Base-by-base conservation (phyloP, 2,113 vertebrate species). In the Cervus canadensis region DNA sequence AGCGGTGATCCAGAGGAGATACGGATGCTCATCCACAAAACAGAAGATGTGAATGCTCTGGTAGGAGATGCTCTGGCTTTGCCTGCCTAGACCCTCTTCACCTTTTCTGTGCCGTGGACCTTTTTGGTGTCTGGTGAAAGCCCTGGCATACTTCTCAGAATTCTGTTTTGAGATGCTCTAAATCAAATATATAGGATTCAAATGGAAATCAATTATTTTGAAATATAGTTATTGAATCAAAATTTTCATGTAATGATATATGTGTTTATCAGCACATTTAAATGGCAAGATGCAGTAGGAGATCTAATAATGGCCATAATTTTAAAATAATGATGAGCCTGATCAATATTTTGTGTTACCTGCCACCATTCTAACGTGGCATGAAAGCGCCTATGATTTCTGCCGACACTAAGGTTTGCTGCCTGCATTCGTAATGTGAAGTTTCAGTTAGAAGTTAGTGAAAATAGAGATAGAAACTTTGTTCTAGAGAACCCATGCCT, bases 1-100 rank as follows among this genome's bases (percentile, higher is more conserved):
- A 99, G 99, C 2, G 99, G 99, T 15, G 99, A 99, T 96, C 99
- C 99, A 4, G 99, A 99, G 89, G 99, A 99, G 98, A 99, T 99
- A 89, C 99, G 99, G 7, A 99, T 99, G 99, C 98, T 99, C 97
- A 99, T 99, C 97, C 99, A 99, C 98, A 99, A 99, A 98, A 99
- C 99, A 0, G 99, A 99, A 98, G 99, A 99, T 98, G 99, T 99
- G 98, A 99, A 99, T 6, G 99, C 99, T 97, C 98, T 99, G 99
- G 99, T 99, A 99, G 98, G 99, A 90, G 91, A 62, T n/a, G 28
- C 67, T 7, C 0, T 6, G 56, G 43, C n/a, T 50, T 87, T 50
- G 26, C 43, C 71, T 5, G 8, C 3, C 4, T 8, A 23, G 78
- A 50, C 7, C 36, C 43, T 43, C 21, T 19, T 48, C 19, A 11